Base-by-base conservation (phyloP, 53 echinoderm and acorn worm genomes). In the Holothuria leucospilota region DNA sequence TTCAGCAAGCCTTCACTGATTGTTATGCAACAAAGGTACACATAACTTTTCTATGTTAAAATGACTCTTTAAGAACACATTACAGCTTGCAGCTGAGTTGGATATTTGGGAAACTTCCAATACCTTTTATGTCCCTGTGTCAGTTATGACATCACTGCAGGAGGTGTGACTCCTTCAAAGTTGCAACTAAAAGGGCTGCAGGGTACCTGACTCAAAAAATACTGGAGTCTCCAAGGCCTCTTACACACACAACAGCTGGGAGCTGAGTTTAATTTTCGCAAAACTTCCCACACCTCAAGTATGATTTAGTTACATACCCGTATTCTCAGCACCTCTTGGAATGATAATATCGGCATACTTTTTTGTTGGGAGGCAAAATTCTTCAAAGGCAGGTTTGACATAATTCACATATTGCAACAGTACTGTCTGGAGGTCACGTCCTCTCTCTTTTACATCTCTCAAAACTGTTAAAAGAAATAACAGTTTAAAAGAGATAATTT, bases 271-370 rank as follows among this genome's bases (percentile, higher is more conserved):
- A 9, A 2, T 25, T 16, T 64, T 64, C 13, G 6, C 8, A 9
- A 28, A 8, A 25, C 64, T 23, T 67, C 13, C 4, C 67, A 12
- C 11, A 21, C 30, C 14, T 20, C 28, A 67, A 67, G 5, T 67
- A 5, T 39, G 10, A 73, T 13, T 39, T 59, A 27, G 20, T 28
- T 16, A 68, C 89, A 69, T 27, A 95, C 99, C 99, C 85, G 92
- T 88, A 83, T 99, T 99, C 87, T 99, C 99, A 25, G 93, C 92
- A 89, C 99, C 99, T 78, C 95, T 93, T 88, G 99, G 99, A 99
- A 99, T 99, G 95, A 99, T 99, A n/a, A 99, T 89, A 67, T 99
- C 99, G 13, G 99, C 99, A 87, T 99, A 99, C 65, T 99, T 99
- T 87, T 99, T 99, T 69, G 99, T 99, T 28, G 99, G 99, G 59